A percentile compares a stretch with the other conserved stretches of the same genome.
Conservation (phyloP, 2,888 invertebrate species). For the Elaeidobius kamerunicus region DNA sequence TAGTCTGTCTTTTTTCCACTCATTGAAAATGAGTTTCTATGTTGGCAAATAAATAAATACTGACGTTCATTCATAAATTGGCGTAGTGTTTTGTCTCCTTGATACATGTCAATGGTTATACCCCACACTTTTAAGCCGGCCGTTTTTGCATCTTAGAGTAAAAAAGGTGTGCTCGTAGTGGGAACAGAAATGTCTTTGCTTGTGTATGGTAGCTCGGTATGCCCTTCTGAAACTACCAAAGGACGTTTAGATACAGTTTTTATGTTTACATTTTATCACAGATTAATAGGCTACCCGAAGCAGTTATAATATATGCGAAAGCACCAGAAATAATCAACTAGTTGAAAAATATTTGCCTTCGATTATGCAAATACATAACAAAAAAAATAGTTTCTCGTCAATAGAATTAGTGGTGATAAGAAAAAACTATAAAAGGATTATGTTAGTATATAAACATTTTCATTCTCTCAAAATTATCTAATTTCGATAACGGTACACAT, state of each 20-base stretch:
- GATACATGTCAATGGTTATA: conserved; percentile 16
- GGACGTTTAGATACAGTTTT: conserved; percentile 41
- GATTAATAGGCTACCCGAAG: background rate
- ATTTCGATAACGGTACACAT: no score
- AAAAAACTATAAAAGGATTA: no score
- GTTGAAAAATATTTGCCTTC: no score
- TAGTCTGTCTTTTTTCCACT: no score
- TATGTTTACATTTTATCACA: background rate
- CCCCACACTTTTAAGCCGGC: conserved; percentile 47
- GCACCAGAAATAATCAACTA: no score
- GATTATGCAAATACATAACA: no score
- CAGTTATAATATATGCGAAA: background rate
- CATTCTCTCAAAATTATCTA: no score
- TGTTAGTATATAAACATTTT: no score
- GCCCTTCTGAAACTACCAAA: conserved; percentile 39
- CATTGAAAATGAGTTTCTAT: no score
- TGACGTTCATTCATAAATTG: no score
- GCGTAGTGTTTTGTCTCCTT: background rate
- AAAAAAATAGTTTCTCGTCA: no score
- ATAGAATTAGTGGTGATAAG: no score
- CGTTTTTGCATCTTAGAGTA: conserved; percentile 38
- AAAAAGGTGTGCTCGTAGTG: conserved; percentile 45
- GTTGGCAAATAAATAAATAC: background rate
- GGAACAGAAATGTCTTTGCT: conserved; percentile 43
- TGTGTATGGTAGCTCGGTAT: conserved; percentile 43